Percentiles rank a stretch among this genome's conserved stretches.
These are phyloP conservation scores for Xanthorhoe designata DNA, from an alignment of 2,888 invertebrate genomes.

Conservation along the genomic window DNA sequence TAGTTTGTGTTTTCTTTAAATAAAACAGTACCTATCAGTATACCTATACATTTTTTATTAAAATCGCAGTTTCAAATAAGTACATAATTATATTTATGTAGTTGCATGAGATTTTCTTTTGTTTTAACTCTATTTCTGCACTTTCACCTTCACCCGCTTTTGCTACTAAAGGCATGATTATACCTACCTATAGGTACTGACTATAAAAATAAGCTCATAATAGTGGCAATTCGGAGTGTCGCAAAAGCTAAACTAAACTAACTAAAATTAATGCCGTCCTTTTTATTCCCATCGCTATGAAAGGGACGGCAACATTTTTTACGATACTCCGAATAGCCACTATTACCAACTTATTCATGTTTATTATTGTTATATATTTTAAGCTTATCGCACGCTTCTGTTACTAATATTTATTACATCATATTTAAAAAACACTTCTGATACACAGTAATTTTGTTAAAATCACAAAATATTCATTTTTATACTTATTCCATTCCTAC, in stretches of 20 bases:
- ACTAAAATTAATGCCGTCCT: too few relatives aligned
- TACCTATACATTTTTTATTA: too few relatives aligned
- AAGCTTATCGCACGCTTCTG: slow-evolving; percentile 32
- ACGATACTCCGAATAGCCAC: too few relatives aligned
- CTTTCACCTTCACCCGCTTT: slow-evolving; percentile 20
- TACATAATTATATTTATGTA: background rate
- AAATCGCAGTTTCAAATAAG: too few relatives aligned
- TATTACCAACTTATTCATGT: too few relatives aligned
- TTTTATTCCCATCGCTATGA: too few relatives aligned
- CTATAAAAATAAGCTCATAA: background rate
- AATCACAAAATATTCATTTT: background rate
- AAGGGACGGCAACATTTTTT: too few relatives aligned
- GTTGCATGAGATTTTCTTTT: slow-evolving; percentile 4
- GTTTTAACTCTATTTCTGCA: slow-evolving; percentile 9
- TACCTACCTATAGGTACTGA: too few relatives aligned
- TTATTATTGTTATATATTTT: slow-evolving; percentile 4
- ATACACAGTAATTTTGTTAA: background rate
- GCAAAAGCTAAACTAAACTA: too few relatives aligned
- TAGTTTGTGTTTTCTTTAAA: too few relatives aligned
- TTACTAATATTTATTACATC: slow-evolving; percentile 19
- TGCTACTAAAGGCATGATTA: background rate
- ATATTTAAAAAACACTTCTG: background rate
- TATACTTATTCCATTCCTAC: background rate
- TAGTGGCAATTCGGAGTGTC: too few relatives aligned
- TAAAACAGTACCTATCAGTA: too few relatives aligned